Conservation (phyloP, 2,888 invertebrate genomes). For the Cheilosia vulpina region DNA sequence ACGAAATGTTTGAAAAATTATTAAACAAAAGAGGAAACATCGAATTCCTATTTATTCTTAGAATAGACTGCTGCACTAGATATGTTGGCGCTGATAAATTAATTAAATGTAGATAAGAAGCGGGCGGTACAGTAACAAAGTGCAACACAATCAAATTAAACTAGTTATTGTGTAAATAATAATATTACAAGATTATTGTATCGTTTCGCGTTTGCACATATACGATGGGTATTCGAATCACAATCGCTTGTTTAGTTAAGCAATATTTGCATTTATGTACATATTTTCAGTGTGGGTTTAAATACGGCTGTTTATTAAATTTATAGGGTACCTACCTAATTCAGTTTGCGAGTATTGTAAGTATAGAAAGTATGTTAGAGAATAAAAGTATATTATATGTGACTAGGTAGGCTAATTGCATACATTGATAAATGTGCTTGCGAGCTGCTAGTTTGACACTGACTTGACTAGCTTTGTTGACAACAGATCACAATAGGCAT, state of each 20-base stretch:
- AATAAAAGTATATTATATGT: no score
- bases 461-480: no score
- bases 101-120: neutral
- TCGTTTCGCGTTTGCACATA: neutral
- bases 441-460: no score
- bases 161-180: conserved; percentile 32
- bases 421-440: no score
- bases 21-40: neutral
- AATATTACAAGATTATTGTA: conserved; percentile 13
- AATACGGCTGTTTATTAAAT: no score
- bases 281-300: neutral
- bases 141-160: conserved; percentile 10
- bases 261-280: no score
- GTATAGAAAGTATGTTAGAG: no score
- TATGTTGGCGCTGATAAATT: conserved; percentile 3
- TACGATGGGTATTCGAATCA: conserved; percentile 6
- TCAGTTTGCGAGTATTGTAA: no score
- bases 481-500: no score
- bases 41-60: neutral
- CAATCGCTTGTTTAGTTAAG: neutral
- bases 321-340: no score
- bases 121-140: neutral
- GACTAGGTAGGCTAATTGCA: no score
- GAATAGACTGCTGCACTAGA: conserved; percentile 16
- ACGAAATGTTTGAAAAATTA: conserved; percentile 2